Percentiles rank a stretch among this genome's conserved stretches.
These are phyloP conservation scores for Epirrita christyi DNA, from an alignment of 2,888 invertebrate genomes.

Conservation along the genomic window DNA sequence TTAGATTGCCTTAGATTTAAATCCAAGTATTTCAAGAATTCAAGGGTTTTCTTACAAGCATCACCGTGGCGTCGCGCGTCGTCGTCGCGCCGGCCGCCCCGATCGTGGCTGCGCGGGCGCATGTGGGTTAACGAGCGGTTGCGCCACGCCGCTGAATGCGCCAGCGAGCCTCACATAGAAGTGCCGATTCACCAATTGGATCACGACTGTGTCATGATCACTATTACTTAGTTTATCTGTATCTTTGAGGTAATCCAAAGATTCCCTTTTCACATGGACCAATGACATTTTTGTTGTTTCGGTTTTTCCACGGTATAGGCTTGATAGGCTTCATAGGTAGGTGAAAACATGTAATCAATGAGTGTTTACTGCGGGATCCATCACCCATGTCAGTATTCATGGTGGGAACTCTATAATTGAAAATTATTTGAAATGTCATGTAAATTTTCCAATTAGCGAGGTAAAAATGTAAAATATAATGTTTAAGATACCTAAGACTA, in stretches of 20 bases:
- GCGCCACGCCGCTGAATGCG: constrained; percentile 51
- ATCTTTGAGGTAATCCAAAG: constrained; percentile 6
- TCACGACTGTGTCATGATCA: constrained; percentile 52
- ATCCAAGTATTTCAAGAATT: constrained; percentile 16
- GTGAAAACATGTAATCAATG: too few relatives aligned
- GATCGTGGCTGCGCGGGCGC: constrained; percentile 43
- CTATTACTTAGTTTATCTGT: constrained; percentile 40
- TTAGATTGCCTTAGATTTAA: background rate
- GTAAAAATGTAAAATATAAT: too few relatives aligned
- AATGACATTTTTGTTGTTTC: background rate
- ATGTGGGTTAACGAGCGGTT: constrained; percentile 80
- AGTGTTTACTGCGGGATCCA: too few relatives aligned
- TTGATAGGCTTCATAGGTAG: too few relatives aligned
- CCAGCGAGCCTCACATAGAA: constrained; percentile 39
- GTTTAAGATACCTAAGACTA: too few relatives aligned
- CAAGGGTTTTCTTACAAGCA: constrained; percentile 25
- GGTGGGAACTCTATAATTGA: too few relatives aligned
- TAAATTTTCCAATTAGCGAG: too few relatives aligned
- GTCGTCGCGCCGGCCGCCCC: background rate
- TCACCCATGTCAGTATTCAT: too few relatives aligned
- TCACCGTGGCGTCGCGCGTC: constrained; percentile 17
- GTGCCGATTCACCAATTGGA: constrained; percentile 45
- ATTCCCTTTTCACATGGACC: background rate
- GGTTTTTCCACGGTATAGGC: background rate
- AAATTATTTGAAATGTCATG: too few relatives aligned